phyloP scores from a whole-genome alignment of 1,140 invertebrate species.

The Helicorthomorpha holstii region DNA sequence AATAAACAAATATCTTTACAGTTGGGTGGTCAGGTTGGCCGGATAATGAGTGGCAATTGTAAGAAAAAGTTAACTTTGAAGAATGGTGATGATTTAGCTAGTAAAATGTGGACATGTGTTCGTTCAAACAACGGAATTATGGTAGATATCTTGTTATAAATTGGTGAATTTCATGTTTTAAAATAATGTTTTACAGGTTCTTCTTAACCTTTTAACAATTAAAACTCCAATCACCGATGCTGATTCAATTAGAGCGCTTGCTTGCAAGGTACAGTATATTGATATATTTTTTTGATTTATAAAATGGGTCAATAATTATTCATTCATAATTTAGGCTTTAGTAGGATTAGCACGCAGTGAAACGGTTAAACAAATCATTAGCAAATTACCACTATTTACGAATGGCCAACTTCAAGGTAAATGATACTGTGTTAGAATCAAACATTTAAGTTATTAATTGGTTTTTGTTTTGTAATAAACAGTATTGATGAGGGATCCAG shows the following conservation, averaged over 20 bases:
- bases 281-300: conserved; percentile 12
- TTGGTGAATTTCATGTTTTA: neutral
- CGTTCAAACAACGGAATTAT: conserved; percentile 91
- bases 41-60: conserved; percentile 38
- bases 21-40: conserved; percentile 41
- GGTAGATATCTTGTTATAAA: conserved; percentile 31
- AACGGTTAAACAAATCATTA: conserved; percentile 84
- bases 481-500: conserved; percentile 88
- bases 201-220: conserved; percentile 57
- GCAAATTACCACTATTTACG: conserved; percentile 86
- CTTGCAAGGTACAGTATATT: too few relatives aligned
- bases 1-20: conserved; percentile 19
- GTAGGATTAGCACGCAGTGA: conserved; percentile 79
- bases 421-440: conserved; percentile 11
- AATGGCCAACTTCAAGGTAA: conserved; percentile 77
- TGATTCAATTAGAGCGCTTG: conserved; percentile 76
- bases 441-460: too few relatives aligned
- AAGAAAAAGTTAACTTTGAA: conserved; percentile 54
- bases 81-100: conserved; percentile 66
- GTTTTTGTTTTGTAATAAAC: conserved; percentile 3
- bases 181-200: conserved; percentile 18
- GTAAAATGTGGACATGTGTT: conserved; percentile 82
- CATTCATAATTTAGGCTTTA: conserved; percentile 58
- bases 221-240: conserved; percentile 94
- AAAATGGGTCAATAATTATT: neutral